These are phyloP conservation scores for Heliconius charithonia DNA, from an alignment of 2,888 invertebrate genomes.

Conservation along the genomic window DNA sequence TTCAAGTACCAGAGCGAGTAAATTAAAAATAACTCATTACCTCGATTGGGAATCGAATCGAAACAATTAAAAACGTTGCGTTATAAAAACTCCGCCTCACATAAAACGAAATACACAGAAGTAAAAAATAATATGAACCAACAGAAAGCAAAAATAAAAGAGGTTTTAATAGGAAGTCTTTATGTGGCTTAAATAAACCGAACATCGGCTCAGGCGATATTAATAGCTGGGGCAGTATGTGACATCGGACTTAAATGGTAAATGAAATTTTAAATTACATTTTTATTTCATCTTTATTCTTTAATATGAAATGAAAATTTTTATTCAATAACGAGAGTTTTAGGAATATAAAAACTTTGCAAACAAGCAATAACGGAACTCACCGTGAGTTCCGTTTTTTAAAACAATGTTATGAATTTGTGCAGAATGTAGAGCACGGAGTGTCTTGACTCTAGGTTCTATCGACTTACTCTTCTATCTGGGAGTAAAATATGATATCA, in stretches of 20 bases:
- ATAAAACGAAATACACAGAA: not conserved
- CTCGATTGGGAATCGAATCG: too few species aligned
- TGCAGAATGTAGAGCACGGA: too few species aligned
- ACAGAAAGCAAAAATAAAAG: not conserved
- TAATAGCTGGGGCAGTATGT: constrained; percentile 11
- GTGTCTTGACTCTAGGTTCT: too few species aligned
- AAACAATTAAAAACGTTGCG: too few species aligned
- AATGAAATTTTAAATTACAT: constrained; percentile 8
- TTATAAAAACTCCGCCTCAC: not conserved
- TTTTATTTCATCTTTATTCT: not conserved
- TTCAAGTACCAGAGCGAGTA: too few species aligned
- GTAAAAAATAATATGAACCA: not conserved
- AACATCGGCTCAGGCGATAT: constrained; percentile 15
- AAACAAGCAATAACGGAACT: too few species aligned
- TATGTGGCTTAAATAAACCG: constrained; percentile 26
- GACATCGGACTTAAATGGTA: not conserved
- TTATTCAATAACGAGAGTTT: not conserved
- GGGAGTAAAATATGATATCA: too few species aligned
- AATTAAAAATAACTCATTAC: too few species aligned
- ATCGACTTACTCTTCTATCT: too few species aligned
- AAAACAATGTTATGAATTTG: too few species aligned
- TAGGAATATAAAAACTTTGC: not conserved
- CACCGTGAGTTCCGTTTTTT: too few species aligned
- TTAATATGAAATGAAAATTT: not conserved
- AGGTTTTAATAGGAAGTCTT: constrained; percentile 24